phyloP scores from a whole-genome alignment of 1,140 invertebrate species.

The Cyclargus thomasi region DNA sequence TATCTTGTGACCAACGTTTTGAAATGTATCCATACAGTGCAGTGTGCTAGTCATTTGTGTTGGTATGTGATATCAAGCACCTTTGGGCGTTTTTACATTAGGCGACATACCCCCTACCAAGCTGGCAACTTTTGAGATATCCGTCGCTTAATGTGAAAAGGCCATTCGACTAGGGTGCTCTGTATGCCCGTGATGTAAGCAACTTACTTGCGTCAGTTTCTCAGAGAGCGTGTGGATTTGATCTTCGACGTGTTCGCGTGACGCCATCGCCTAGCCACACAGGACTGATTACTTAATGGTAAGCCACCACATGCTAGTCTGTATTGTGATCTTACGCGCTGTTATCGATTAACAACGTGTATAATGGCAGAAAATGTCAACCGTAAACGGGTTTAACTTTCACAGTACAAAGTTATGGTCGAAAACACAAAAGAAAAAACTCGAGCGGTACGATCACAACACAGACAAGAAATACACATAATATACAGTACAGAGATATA shows the following conservation, averaged over 20 bases:
- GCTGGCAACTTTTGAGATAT: background rate
- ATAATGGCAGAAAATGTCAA: background rate
- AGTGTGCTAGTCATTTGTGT: constrained; percentile 31
- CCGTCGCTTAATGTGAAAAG: background rate
- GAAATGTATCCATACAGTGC: background rate
- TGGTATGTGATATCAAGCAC: background rate
- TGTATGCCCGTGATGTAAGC: constrained; percentile 26
- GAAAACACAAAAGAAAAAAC: constrained; percentile 12
- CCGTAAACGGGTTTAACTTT: background rate
- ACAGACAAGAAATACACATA: constrained; percentile 50
- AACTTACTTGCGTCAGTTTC: constrained; percentile 81
- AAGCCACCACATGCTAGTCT: constrained; percentile 49
- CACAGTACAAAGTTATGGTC: background rate
- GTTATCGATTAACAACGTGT: background rate
- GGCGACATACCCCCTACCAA: background rate
- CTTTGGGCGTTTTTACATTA: background rate
- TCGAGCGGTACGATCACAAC: constrained; percentile 60
- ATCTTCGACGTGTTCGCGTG: constrained; percentile 80
- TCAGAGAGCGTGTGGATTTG: constrained; percentile 80
- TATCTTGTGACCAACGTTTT: constrained; percentile 4
- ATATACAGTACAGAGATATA: constrained; percentile 50
- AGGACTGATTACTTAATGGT: constrained; percentile 56
- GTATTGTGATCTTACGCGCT: constrained; percentile 42
- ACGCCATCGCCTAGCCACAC: constrained; percentile 78
- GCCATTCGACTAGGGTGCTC: constrained; percentile 19